These are phyloP conservation scores for Sardinella longiceps DNA, from an alignment of 2,797 vertebrate genomes.

Conservation along the genomic window DNA sequence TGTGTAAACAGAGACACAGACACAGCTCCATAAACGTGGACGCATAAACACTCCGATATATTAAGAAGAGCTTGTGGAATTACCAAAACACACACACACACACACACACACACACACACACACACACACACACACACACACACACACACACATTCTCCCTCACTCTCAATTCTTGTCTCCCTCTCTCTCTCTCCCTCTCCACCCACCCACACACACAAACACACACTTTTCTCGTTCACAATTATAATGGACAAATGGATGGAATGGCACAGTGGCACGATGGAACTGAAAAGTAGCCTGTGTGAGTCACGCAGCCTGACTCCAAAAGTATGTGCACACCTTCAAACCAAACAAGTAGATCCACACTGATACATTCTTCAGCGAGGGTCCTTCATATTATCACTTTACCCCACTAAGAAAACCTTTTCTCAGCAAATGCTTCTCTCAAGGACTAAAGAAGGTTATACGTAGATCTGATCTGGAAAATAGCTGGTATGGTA, in stretches of 20 bases:
- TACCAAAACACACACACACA: not conserved
- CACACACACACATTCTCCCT: not conserved
- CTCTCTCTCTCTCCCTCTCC: not conserved
- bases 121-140: not conserved
- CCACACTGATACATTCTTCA: not conserved
- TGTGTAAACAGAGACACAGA: slow-evolving; percentile 1
- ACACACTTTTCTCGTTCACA: not conserved
- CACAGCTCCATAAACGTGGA: slow-evolving; percentile 12
- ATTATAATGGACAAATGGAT: not conserved
- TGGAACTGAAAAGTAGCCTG: not conserved
- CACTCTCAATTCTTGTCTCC: not conserved
- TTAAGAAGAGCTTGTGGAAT: not conserved
- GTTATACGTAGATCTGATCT: too few species aligned
- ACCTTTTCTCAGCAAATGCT: not conserved
- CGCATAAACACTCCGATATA: slow-evolving; percentile 9
- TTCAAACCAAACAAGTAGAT: not conserved
- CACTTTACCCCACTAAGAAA: not conserved
- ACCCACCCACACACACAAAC: not conserved
- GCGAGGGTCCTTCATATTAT: not conserved
- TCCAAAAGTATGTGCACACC: not conserved
- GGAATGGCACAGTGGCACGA: not conserved
- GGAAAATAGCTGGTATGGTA: too few species aligned
- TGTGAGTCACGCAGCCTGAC: too few species aligned
- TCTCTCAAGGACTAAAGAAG: not conserved
- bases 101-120: not conserved